Conservation (phyloP, 2,113 vertebrate genomes). For the Acrocephalus arundinaceus region DNA sequence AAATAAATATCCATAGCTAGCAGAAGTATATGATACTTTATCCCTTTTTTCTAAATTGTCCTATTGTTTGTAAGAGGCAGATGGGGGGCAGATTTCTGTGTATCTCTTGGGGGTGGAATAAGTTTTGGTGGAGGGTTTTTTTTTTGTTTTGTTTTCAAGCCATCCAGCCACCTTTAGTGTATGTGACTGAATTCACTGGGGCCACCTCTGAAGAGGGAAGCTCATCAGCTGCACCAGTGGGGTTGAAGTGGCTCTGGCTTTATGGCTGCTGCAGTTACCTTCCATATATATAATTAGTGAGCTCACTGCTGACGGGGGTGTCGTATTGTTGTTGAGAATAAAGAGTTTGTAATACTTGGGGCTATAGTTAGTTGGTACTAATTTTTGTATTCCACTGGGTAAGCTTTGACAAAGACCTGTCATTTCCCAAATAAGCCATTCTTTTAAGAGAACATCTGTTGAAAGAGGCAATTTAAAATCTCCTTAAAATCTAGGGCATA, state of each 20-base stretch:
- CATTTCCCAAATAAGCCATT: constrained; percentile 72
- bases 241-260: background rate
- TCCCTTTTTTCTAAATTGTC: background rate
- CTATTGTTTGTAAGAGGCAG: background rate
- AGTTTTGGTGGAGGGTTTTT: background rate
- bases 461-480: constrained; percentile 74
- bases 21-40: background rate
- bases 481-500: constrained; percentile 74
- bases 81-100: background rate
- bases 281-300: background rate
- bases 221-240: background rate
- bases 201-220: background rate
- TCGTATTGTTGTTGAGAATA: background rate
- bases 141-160: background rate
- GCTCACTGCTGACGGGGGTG: background rate
- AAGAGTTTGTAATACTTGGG: constrained; percentile 33
- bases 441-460: constrained; percentile 77
- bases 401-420: constrained; percentile 68
- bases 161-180: rapidly evolving
- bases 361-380: constrained; percentile 46
- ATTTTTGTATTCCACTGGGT: constrained; percentile 72
- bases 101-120: background rate
- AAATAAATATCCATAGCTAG: background rate
- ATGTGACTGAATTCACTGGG: background rate
- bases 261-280: background rate